phyloP scores from a whole-genome alignment of 1,140 invertebrate species.

The Danaus melanippus region DNA sequence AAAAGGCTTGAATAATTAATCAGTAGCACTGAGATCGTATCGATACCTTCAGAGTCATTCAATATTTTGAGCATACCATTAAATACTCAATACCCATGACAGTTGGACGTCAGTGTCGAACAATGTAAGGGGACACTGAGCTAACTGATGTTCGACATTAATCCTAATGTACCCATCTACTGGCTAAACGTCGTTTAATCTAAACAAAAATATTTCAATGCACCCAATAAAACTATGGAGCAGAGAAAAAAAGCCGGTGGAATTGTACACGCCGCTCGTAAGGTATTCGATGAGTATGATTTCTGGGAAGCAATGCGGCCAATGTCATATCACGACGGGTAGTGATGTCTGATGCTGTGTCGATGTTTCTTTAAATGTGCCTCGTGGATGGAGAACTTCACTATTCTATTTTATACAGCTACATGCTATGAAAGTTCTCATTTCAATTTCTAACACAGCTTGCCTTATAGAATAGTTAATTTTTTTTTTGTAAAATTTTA shows the following conservation, averaged over 20 bases:
- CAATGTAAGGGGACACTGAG: constrained; percentile 35
- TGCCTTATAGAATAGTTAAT: too few relatives aligned
- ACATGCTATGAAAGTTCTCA: too few relatives aligned
- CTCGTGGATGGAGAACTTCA: too few relatives aligned
- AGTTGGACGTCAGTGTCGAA: constrained; percentile 34
- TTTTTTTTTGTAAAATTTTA: constrained; percentile 4
- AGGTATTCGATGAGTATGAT: constrained; percentile 64
- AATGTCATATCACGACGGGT: constrained; percentile 67
- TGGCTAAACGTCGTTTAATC: constrained; percentile 66
- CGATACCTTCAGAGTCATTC: constrained; percentile 15
- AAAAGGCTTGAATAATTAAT: constrained; percentile 22
- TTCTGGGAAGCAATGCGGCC: constrained; percentile 62
- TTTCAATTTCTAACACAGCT: too few relatives aligned
- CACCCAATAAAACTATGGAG: constrained; percentile 62
- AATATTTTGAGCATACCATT: constrained; percentile 25
- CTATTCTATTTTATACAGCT: too few relatives aligned
- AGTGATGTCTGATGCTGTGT: constrained; percentile 38
- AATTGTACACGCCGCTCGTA: constrained; percentile 54
- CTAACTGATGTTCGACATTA: constrained; percentile 67
- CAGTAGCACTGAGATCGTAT: constrained; percentile 21
- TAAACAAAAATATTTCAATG: constrained; percentile 71
- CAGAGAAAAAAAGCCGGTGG: constrained; percentile 49
- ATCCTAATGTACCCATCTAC: constrained; percentile 66
- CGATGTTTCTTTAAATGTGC: constrained; percentile 25
- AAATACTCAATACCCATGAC: constrained; percentile 30